Evolutionary conservation across 2,113 vertebrate genomes (phyloP).

Genomic region (Vidua macroura): DNA sequence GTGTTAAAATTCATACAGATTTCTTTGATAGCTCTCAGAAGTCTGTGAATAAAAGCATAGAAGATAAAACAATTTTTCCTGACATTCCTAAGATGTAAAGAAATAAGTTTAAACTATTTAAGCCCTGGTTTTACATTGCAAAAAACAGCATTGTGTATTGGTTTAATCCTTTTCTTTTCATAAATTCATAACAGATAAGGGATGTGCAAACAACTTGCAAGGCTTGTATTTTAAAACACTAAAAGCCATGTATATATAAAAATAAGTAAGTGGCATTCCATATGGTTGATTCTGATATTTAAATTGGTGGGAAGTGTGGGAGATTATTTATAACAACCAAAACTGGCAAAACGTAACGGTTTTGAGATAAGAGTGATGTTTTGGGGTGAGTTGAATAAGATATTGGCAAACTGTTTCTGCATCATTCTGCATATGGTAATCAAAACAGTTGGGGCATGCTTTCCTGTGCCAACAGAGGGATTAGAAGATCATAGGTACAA

Average conservation of each 20-base stretch:
- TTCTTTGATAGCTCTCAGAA: neutral
- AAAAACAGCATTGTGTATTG: neutral
- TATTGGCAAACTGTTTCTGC: slow-evolving; percentile 37
- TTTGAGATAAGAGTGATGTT: neutral
- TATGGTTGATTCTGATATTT: neutral
- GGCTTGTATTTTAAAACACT: neutral
- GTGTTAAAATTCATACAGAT: slow-evolving; percentile 41
- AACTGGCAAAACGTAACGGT: neutral
- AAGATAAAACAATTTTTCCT: neutral
- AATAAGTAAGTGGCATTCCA: neutral
- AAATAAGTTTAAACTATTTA: neutral
- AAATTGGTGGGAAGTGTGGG: neutral
- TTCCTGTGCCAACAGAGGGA: neutral
- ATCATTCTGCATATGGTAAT: neutral
- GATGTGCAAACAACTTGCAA: neutral
- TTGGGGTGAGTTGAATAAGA: neutral
- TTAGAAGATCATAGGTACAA: neutral
- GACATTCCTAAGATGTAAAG: neutral
- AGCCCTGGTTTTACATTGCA: neutral
- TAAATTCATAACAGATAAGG: neutral
- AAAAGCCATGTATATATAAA: neutral
- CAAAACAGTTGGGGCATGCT: slow-evolving; percentile 14
- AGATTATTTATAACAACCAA: neutral
- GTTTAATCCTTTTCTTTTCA: neutral
- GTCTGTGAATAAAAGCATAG: neutral